Conservation (phyloP, 64 coral and sea anemone species). For the Pachyseris speciosa region DNA sequence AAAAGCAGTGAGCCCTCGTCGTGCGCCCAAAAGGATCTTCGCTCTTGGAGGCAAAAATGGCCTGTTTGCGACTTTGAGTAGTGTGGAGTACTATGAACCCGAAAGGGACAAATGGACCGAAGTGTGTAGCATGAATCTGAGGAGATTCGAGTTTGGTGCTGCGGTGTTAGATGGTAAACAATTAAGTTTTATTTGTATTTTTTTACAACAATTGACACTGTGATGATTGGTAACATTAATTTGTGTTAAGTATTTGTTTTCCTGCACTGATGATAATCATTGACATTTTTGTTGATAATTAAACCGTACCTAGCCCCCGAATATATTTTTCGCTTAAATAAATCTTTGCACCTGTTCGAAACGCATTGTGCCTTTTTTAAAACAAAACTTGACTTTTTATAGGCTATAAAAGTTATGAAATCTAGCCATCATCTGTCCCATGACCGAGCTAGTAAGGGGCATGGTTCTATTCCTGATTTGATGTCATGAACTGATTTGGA, state of each 20-base stretch:
- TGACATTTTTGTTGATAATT: too few relatives aligned
- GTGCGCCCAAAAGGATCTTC: slow-evolving; percentile 81
- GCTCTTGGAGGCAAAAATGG: slow-evolving; percentile 95
- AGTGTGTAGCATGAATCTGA: slow-evolving; percentile 79
- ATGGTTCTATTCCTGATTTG: too few relatives aligned
- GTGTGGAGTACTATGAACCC: slow-evolving; percentile 85
- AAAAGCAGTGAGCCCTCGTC: slow-evolving; percentile 42
- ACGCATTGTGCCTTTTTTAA: too few relatives aligned
- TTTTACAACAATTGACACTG: not conserved
- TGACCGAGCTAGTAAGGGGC: too few relatives aligned
- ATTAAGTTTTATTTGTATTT: not conserved
- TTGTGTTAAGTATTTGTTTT: not conserved
- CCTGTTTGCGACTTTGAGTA: slow-evolving; percentile 90
- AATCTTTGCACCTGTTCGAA: too few relatives aligned
- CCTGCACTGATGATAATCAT: too few relatives aligned
- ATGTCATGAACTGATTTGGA: too few relatives aligned
- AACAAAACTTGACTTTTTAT: too few relatives aligned
- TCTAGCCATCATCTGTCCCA: too few relatives aligned
- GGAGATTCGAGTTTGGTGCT: slow-evolving; percentile 94
- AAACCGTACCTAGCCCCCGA: too few relatives aligned
- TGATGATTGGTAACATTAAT: not conserved
- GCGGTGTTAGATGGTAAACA: slow-evolving; percentile 81
- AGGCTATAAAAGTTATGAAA: too few relatives aligned
- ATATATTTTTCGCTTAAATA: too few relatives aligned
- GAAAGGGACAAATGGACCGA: slow-evolving; percentile 81